A percentile compares a stretch with the other conserved stretches of the same genome.
phyloP scores from a whole-genome alignment of 2,888 invertebrate species.

The Apocheima hispidaria region DNA sequence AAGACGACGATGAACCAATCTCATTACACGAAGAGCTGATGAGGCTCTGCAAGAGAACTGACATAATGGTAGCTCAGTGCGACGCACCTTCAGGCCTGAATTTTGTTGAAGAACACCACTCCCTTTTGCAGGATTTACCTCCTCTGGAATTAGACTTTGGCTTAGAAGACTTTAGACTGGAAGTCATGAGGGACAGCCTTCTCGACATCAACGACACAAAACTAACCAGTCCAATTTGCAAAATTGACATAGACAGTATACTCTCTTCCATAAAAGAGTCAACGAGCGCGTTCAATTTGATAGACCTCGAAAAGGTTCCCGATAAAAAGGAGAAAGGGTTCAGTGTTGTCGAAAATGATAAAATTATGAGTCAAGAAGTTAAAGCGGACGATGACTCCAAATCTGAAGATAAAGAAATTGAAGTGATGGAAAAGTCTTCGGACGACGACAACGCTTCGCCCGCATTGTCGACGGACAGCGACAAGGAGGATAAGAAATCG shows the following conservation, averaged over 20 bases:
- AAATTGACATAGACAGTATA: conserved; percentile 80
- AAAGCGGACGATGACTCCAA: conserved; percentile 72
- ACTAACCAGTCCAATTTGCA: conserved; percentile 76
- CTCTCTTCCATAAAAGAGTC: conserved; percentile 77
- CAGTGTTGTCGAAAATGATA: conserved; percentile 74
- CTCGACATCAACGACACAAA: conserved; percentile 69
- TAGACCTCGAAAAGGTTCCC: conserved; percentile 76
- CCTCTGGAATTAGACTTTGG: conserved; percentile 77
- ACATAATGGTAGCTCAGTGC: conserved; percentile 81
- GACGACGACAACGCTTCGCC: conserved; percentile 85
- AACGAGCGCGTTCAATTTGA: conserved; percentile 74
- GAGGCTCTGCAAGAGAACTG: conserved; percentile 77
- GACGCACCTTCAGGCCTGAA: conserved; percentile 76
- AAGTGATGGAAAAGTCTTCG: conserved; percentile 83
- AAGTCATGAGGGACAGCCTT: conserved; percentile 79
- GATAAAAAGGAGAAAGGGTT: conserved; percentile 73
- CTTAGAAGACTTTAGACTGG: conserved; percentile 77
- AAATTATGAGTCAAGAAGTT: conserved; percentile 74
- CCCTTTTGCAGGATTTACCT: conserved; percentile 69
- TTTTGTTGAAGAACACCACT: conserved; percentile 81
- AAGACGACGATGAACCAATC: conserved; percentile 56
- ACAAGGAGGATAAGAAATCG: conserved; percentile 78
- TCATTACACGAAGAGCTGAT: conserved; percentile 77
- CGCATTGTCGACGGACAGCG: conserved; percentile 85
- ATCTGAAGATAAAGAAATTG: conserved; percentile 61